Evolutionary conservation across 2,797 vertebrate species (phyloP).

Genomic region (Caiman crocodilus): DNA sequence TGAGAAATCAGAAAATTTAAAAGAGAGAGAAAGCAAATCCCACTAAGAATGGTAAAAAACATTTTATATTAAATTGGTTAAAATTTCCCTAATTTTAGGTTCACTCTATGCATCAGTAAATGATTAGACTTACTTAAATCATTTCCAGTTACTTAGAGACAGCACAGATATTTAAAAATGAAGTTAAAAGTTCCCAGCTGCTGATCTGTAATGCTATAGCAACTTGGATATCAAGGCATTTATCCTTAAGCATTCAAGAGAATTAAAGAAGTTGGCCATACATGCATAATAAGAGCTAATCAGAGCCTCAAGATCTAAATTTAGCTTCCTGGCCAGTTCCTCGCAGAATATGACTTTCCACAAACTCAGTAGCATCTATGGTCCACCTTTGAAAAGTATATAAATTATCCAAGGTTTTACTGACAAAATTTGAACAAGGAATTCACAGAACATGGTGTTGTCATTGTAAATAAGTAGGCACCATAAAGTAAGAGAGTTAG

Average conservation of each 20-base stretch:
- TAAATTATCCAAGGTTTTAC: not conserved
- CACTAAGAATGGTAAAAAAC: not conserved
- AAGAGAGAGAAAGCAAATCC: not conserved
- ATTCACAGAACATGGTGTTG: no score
- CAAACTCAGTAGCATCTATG: not conserved
- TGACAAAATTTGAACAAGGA: not conserved
- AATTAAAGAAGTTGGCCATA: not conserved
- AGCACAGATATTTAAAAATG: conserved; percentile 34
- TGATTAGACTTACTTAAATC: not conserved
- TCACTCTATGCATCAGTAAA: conserved; percentile 17
- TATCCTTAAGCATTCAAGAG: not conserved
- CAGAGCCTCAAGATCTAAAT: not conserved
- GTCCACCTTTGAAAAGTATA: not conserved
- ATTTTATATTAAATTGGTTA: not conserved
- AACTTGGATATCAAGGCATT: not conserved
- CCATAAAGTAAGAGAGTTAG: no score
- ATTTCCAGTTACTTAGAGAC: conserved; percentile 34
- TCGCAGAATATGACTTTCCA: not conserved
- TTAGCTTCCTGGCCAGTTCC: not conserved
- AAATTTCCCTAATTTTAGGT: conserved; percentile 13
- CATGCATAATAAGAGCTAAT: not conserved
- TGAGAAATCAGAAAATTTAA: not conserved
- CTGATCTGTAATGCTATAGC: conserved; percentile 5
- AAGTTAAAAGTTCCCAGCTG: conserved; percentile 25
- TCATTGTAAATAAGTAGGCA: no score